Evolutionary conservation across 2,113 vertebrate genomes (phyloP), one percentile per base, ranked within the genome.

Genomic region (Hippotragus niger): DNA sequence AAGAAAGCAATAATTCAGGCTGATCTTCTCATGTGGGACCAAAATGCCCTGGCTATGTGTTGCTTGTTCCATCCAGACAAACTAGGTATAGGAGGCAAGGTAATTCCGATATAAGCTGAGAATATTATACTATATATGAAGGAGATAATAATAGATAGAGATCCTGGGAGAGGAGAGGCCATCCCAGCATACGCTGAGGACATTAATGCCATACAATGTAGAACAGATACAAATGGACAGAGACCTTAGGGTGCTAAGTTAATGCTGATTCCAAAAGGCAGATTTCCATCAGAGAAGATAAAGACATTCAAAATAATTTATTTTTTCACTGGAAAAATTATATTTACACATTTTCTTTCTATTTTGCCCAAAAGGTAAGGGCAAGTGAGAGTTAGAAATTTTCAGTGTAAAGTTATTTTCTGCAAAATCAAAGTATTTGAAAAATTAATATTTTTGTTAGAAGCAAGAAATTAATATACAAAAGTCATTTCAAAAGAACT

Each of bases 381-480:
- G 7, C 40, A 95, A 78, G 5, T 74, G 7, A 91, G 23, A 19
- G 58, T 10, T 40, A 45, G 9, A 29, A 52, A 53, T 81, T 78
- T 92, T 88, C 31, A 67, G 7, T 50, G n/a, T 94, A 64, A 83
- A 21, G 2, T 47, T 80, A 6, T 95, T 94, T 94, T 94, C 19
- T 53, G 47, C 80, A 45, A 85, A 88, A 80, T 74, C 19, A 85
- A 88, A 85, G 2, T 84, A 78, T 76, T 91, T 81, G 23, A 12
- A 33, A 92, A 95, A 67, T 9, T 40, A 64, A 36, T 81, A 19
- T 21, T 21, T 78, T 85, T 80, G 50, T 86, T 57, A 80, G 33
- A 89, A 62, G 29, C 52, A 81, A 91, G 29, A 90, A 84, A 84
- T 94, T 88, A 88, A 50, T 84, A 80, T 40, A 5, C 80, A 53